These are phyloP conservation scores for Erpobdella octoculata DNA, from an alignment of 2,888 invertebrate species.

Conservation along the genomic window DNA sequence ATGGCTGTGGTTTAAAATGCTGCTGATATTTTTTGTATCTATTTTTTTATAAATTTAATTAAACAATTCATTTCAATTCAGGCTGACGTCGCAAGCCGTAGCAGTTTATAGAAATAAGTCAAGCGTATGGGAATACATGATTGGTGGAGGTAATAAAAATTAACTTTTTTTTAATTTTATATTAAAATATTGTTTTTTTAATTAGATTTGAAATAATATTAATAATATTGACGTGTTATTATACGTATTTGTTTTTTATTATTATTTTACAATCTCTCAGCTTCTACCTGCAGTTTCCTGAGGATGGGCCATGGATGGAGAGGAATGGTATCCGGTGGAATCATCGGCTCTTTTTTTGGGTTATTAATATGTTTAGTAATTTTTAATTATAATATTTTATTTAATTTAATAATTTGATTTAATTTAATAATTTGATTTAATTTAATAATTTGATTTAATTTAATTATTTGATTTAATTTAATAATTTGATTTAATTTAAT, in stretches of 20 bases:
- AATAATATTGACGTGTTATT: background rate
- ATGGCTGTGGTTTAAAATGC: background rate
- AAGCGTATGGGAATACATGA: slow-evolving; percentile 3
- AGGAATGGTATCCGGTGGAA: background rate
- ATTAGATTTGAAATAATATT: background rate
- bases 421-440: too few relatives aligned
- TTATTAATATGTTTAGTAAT: too few relatives aligned
- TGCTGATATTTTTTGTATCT: background rate
- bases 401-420: too few relatives aligned
- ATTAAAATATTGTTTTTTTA: background rate
- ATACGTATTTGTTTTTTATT: too few relatives aligned
- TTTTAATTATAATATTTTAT: too few relatives aligned
- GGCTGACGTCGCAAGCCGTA: slow-evolving; percentile 15
- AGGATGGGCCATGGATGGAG: background rate
- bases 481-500: too few relatives aligned
- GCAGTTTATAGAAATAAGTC: slow-evolving; percentile 14
- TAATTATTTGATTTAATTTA: too few relatives aligned
- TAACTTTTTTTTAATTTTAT: background rate
- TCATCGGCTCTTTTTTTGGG: slow-evolving; percentile 10
- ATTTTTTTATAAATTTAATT: background rate
- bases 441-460: too few relatives aligned
- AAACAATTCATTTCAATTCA: background rate
- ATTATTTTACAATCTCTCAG: too few relatives aligned
- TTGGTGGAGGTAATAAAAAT: slow-evolving; percentile 3
- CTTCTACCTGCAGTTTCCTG: background rate